Evolutionary conservation across 2,113 vertebrate genomes (phyloP).

Genomic region (Tamias sibiricus): DNA sequence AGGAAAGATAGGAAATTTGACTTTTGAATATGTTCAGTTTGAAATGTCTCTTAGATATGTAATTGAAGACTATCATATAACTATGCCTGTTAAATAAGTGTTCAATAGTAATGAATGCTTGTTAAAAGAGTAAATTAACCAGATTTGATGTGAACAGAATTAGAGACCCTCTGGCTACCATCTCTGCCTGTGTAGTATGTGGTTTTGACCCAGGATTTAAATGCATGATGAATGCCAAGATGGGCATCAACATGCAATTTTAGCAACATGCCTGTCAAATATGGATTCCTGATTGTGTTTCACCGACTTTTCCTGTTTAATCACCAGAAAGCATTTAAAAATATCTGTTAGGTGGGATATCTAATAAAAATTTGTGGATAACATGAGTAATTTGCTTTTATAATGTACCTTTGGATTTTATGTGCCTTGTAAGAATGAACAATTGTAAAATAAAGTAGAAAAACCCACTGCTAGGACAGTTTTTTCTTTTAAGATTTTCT

Average conservation of each 20-base stretch:
- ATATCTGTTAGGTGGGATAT: not conserved
- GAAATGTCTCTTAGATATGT: not conserved
- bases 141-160: not conserved
- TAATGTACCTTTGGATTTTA: not conserved
- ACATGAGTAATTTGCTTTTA: not conserved
- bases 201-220: not conserved
- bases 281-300: not conserved
- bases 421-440: slow-evolving; percentile 1
- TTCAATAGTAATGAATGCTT: not conserved
- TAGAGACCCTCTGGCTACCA: not conserved
- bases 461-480: not conserved
- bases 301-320: not conserved
- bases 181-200: not conserved
- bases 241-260: not conserved
- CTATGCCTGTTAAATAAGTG: not conserved
- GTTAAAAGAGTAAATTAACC: not conserved
- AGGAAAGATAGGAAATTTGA: not conserved
- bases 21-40: not conserved
- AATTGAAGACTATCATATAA: not conserved
- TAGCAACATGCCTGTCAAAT: not conserved
- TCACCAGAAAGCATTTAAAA: not conserved
- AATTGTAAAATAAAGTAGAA: not conserved
- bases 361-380: not conserved
- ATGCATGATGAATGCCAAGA: not conserved
- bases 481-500: too few species aligned